These are phyloP conservation scores for Alcedo atthis DNA, from an alignment of 2,797 vertebrate genomes.

Conservation along the genomic window DNA sequence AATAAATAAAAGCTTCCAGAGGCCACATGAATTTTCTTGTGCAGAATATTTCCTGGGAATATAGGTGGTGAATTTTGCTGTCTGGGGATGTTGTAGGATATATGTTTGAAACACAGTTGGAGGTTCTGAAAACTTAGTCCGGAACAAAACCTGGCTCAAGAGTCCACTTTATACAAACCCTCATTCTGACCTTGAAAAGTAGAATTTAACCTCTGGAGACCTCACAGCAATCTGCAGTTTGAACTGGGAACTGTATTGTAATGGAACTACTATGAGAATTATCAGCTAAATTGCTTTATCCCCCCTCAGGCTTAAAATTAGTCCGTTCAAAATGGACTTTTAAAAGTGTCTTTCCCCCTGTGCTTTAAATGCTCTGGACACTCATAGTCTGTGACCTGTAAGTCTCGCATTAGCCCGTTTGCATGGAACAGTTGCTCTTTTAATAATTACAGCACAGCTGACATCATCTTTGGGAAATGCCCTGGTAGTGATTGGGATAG, in stretches of 20 bases:
- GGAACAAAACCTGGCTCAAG: background rate
- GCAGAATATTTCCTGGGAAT: background rate
- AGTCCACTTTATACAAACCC: background rate
- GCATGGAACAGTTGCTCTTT: background rate
- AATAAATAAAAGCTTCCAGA: background rate
- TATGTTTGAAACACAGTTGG: background rate
- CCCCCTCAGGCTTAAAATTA: background rate
- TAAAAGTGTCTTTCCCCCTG: background rate
- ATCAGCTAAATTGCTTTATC: background rate
- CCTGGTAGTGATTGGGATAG: background rate
- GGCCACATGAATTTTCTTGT: background rate
- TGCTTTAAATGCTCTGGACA: background rate
- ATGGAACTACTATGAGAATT: background rate
- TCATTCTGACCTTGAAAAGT: background rate
- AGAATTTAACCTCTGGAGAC: background rate
- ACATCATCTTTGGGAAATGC: conserved; percentile 23
- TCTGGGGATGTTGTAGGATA: too few relatives aligned
- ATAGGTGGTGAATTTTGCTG: background rate
- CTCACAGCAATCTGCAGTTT: background rate
- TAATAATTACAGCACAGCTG: background rate
- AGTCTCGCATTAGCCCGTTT: background rate
- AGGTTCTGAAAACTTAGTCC: background rate
- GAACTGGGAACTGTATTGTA: background rate
- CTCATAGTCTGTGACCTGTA: background rate
- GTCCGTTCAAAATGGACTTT: background rate